These are phyloP conservation scores for Odocoileus virginianus DNA, from an alignment of 2,113 vertebrate species.

Conservation along the genomic window DNA sequence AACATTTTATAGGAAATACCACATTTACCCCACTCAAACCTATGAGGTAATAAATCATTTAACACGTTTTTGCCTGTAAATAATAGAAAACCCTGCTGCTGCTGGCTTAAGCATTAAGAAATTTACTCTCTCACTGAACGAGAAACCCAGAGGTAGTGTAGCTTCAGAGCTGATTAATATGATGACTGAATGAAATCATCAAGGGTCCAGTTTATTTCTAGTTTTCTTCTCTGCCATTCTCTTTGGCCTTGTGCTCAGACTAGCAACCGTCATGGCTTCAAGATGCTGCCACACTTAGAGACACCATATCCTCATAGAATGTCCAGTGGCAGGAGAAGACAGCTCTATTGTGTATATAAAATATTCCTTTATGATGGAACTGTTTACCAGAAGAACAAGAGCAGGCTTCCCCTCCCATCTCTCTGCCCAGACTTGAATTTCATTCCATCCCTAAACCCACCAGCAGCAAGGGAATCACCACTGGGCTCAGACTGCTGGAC, in stretches of 20 bases:
- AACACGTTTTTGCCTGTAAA: not conserved
- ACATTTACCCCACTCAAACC: not conserved
- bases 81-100: not conserved
- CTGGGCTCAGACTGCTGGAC: not conserved
- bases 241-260: not conserved
- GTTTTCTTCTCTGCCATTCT: not conserved
- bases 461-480: not conserved
- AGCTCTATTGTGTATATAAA: not conserved
- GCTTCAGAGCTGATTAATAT: not conserved
- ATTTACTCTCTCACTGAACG: not conserved
- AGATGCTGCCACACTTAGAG: not conserved
- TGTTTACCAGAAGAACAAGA: not conserved
- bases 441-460: not conserved
- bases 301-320: not conserved
- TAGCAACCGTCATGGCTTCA: not conserved
- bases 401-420: not conserved
- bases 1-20: not conserved
- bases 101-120: not conserved
- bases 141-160: not conserved
- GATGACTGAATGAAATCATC: not conserved
- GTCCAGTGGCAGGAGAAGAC: not conserved
- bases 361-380: not conserved
- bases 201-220: not conserved
- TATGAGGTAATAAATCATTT: not conserved
- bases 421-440: not conserved